phyloP scores from a whole-genome alignment of 2,797 vertebrate genomes.

The Melanotaenia trifasciata region DNA sequence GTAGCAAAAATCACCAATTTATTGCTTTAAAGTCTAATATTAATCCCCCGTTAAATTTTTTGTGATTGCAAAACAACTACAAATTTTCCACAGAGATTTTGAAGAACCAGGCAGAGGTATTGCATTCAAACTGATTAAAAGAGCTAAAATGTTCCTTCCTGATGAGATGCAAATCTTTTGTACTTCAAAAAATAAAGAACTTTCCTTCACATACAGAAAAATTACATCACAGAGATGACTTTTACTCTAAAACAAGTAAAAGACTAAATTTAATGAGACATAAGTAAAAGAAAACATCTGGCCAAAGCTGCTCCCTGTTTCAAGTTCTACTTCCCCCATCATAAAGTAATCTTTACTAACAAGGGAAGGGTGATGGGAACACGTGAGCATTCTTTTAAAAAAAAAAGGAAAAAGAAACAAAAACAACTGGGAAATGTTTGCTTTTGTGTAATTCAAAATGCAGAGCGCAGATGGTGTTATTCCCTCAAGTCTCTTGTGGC shows the following conservation, averaged over 20 bases:
- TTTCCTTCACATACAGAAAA: slow-evolving; percentile 75
- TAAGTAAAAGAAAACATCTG: slow-evolving; percentile 74
- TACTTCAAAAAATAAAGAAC: slow-evolving; percentile 76
- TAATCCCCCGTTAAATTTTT: slow-evolving; percentile 76
- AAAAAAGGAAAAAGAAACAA: neutral
- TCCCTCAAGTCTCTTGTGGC: slow-evolving; percentile 64
- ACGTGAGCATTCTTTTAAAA: slow-evolving; percentile 80
- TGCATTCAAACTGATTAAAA: slow-evolving; percentile 83
- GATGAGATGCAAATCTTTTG: slow-evolving; percentile 71
- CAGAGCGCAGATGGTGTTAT: slow-evolving; percentile 74
- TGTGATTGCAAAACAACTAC: slow-evolving; percentile 84
- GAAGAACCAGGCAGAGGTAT: slow-evolving; percentile 82
- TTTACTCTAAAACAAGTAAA: slow-evolving; percentile 91
- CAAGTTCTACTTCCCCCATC: slow-evolving; percentile 79
- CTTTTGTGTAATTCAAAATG: slow-evolving; percentile 72
- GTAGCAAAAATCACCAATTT: slow-evolving; percentile 85
- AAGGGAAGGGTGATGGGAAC: slow-evolving; percentile 76
- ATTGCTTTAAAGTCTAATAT: slow-evolving; percentile 85
- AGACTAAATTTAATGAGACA: slow-evolving; percentile 78
- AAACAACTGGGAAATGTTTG: slow-evolving; percentile 74
- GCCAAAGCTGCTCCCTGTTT: slow-evolving; percentile 88
- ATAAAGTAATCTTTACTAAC: slow-evolving; percentile 75
- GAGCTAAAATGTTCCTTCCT: slow-evolving; percentile 72
- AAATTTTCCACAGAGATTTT: slow-evolving; percentile 78
- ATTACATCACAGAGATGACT: slow-evolving; percentile 80